Evolutionary conservation across 2,113 vertebrate genomes (phyloP), one percentile per base, ranked within the genome.

Genomic region (Psittacus erithacus): DNA sequence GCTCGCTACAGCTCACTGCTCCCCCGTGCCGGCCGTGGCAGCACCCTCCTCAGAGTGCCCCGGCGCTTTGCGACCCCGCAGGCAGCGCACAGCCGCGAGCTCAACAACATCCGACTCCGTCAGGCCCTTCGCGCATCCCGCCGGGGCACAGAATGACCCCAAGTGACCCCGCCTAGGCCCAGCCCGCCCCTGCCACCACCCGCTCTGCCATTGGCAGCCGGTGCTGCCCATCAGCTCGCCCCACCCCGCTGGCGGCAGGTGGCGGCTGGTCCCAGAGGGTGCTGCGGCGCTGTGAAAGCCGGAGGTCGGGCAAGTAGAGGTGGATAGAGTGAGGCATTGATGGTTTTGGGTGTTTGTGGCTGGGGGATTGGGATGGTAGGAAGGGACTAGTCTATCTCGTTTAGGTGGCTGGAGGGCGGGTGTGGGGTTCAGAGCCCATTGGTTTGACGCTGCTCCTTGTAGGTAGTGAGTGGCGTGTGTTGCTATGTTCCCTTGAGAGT

Each of bases 101-200:
- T 17, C 0, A 0, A 11, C 8, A 1, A 1, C 12, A 19, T 4
- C 2, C 4, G 3, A 0, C 31, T 23, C 18, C 7, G 1, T 6
- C 55, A 15, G 20, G 3, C 23, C 13, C 33, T 23, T 10, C 7
- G n/a, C 12, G 20, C 33, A 10, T n/a, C 31, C 20, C 13, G 15
- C 13, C 1, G 5, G 22, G 2, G 14, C 13, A 18, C 31, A 60
- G 11, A 19, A 6, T 17, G 28, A 31, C 38, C 49, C 17, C n/a
- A 12, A 11, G 38, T 18, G 17, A 6, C 38, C 17, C 29, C 15
- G 27, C 17, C 43, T 22, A 20, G 4, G 20, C 13, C 17, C 35
- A 4, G 33, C 70, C 53, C 43, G 33, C 55, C 50, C 73, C 68
- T 17, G 39, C 28, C 43, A n/a, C 16, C 7, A 35, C 53, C 53